Conservation (phyloP, 2,113 vertebrate species). For the Coreoperca whiteheadi region DNA sequence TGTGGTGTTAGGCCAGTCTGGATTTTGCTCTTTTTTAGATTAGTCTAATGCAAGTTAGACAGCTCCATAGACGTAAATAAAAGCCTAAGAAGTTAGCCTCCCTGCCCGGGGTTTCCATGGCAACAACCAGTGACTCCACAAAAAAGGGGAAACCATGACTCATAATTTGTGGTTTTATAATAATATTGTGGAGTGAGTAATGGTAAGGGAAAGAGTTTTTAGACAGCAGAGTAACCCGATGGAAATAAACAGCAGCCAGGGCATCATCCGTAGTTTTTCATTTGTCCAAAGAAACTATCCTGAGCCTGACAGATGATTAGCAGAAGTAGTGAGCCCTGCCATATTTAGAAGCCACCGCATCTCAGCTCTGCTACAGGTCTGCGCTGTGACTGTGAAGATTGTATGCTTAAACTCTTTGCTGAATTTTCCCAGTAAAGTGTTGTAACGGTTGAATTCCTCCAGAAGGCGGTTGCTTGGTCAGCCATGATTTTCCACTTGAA, state of each 20-base stretch:
- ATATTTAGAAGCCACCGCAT: neutral
- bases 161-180: neutral
- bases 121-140: neutral
- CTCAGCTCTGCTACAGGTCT: neutral
- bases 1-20: neutral
- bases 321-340: constrained; percentile 4
- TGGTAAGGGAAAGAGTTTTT: neutral
- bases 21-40: neutral
- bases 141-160: constrained; percentile 1
- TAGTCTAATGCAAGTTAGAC: neutral
- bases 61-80: neutral
- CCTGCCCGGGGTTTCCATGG: neutral
- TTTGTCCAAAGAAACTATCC: constrained; percentile 16
- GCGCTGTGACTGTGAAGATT: neutral
- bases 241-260: constrained; percentile 20
- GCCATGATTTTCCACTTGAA: no score
- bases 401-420: neutral
- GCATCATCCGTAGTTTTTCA: constrained; percentile 1
- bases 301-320: neutral
- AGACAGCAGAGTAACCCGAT: neutral
- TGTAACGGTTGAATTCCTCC: constrained; percentile 6
- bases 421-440: neutral
- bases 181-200: neutral
- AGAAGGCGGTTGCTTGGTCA: neutral
- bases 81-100: neutral